Evolutionary conservation across 2,888 invertebrate species (phyloP), one percentile per base, ranked within the genome.

Genomic region (Oscheius sp.): DNA sequence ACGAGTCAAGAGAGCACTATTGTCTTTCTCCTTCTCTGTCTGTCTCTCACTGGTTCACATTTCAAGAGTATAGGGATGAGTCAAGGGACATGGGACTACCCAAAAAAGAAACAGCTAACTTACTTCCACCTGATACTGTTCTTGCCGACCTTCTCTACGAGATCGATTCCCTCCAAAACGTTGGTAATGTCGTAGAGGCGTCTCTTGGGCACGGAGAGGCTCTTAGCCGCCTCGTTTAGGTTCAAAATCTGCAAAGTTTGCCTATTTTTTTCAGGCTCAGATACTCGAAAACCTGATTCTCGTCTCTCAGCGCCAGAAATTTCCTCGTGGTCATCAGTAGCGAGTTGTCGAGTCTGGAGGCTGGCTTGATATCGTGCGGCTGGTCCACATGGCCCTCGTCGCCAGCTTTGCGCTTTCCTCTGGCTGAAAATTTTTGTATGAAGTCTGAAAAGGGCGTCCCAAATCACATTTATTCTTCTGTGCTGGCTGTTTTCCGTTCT

Each of bases 131-230:
- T 71, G 53, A 88, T 86, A 73, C 83, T 83, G 76, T 88, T 88
- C 76, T 88, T 88, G 50, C 88, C 88, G 70, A 86, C 80, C 77
- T 88, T 88, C 74, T 89, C 87, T 47, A 89, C 81, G 47, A 88
- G 62, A 60, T 84, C 86, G 47, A 89, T 86, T 48, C 87, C 87
- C 75, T 88, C 87, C 62, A 74, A 33, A 9, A 87, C 87, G 62
- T 87, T 87, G 5, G 87, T 87, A n/a, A 87, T 87, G 77, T 87
- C 87, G 74, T 87, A 87, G n/a, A 87, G 79, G 2, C 87, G 85
- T 2, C 87, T 70, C 75, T 89, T 88, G 68, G 85, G 87, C 29
- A 88, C 88, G 1, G 81, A 82, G 42, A 88, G 76, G 9, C 58
- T 48, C n/a, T 70, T 74, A 32, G 88, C 88, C 5, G 86, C 88